Evolutionary conservation across 2,888 invertebrate genomes (phyloP).

Genomic region (Chymomyza fuscimana): DNA sequence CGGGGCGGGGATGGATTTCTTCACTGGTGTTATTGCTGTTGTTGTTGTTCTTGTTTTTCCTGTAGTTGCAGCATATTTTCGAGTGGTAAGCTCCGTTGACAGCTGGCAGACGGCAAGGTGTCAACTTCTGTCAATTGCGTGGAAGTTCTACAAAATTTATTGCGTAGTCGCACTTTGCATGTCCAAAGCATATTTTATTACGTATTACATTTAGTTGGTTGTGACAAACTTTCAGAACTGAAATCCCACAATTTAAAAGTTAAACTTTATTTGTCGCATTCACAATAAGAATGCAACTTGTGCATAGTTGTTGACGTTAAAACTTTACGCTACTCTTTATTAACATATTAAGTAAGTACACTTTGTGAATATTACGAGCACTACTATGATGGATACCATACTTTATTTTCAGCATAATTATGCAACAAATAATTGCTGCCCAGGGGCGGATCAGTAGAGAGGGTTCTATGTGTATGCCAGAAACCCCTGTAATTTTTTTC

Average conservation of each 20-base stretch:
- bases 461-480: no score
- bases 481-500: no score
- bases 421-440: no score
- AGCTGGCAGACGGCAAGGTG: slow-evolving; percentile 32
- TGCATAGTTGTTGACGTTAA: background rate
- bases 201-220: background rate
- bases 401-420: background rate
- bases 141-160: slow-evolving; percentile 37
- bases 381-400: background rate
- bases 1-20: slow-evolving; percentile 1
- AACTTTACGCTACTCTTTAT: background rate
- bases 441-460: no score
- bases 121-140: slow-evolving; percentile 43
- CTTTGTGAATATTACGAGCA: background rate
- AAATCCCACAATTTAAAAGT: background rate
- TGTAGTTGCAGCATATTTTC: slow-evolving; percentile 14
- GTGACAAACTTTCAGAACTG: background rate
- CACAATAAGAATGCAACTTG: background rate
- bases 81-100: slow-evolving; percentile 22
- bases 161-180: slow-evolving; percentile 12
- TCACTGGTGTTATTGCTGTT: slow-evolving; percentile 6
- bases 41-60: background rate
- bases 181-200: slow-evolving; percentile 9
- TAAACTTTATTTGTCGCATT: background rate
- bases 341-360: background rate